Percentiles rank a stretch among this genome's conserved stretches.
phyloP scores from a whole-genome alignment of 37 sponge, comb jelly and placozoan genomes.

The Geodia barretti region DNA sequence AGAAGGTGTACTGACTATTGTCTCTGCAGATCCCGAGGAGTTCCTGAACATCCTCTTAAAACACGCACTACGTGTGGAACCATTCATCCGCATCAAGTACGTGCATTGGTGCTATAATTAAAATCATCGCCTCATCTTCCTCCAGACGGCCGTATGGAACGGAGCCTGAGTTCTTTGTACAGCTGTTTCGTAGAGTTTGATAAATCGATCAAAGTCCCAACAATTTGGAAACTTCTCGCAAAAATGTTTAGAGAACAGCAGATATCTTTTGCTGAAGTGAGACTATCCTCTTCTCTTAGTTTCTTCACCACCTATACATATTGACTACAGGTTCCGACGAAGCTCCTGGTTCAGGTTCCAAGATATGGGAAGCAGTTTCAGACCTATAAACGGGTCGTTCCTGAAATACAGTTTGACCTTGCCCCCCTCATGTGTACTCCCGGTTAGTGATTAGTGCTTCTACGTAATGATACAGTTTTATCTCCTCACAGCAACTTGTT shows the following conservation, averaged over 20 bases:
- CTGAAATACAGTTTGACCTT: conserved; percentile 55
- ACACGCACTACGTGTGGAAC: conserved; percentile 17
- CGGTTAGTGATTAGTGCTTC: too few relatives aligned
- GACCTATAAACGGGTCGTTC: conserved; percentile 67
- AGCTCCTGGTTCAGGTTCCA: conserved; percentile 73
- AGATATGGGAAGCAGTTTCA: conserved; percentile 85
- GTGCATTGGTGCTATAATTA: too few relatives aligned
- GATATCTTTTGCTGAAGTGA: conserved; percentile 51
- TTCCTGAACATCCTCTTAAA: conserved; percentile 82
- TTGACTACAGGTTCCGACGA: conserved; percentile 52
- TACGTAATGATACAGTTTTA: too few relatives aligned
- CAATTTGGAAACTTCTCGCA: conserved; percentile 14
- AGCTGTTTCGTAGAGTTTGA: conserved; percentile 59
- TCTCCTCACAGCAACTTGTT: not conserved
- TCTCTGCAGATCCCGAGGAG: conserved; percentile 84
- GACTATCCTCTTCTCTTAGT: too few relatives aligned
- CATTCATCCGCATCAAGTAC: conserved; percentile 65
- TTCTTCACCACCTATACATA: not conserved
- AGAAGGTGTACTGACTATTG: not conserved
- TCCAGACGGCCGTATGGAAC: conserved; percentile 54
- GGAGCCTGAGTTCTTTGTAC: conserved; percentile 61
- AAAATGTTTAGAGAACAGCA: conserved; percentile 39
- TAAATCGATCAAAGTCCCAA: conserved; percentile 8
- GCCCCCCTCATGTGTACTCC: not conserved
- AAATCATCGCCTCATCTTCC: too few relatives aligned